These are phyloP conservation scores for Apamea anceps DNA, from an alignment of 2,888 invertebrate genomes.

Conservation along the genomic window DNA sequence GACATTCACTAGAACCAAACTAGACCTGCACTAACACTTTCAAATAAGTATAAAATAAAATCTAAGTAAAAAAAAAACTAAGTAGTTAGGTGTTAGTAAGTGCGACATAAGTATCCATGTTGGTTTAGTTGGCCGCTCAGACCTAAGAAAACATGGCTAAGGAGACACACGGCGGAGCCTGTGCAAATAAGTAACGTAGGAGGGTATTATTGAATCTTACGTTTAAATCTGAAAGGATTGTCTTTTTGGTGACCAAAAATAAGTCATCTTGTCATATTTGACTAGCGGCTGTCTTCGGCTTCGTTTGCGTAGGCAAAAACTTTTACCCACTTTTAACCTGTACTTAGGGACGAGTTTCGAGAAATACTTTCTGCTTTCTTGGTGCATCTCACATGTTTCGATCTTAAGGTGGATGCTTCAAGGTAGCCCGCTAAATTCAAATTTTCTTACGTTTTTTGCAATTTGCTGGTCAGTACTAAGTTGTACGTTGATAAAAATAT, in stretches of 20 bases:
- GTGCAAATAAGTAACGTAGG: slow-evolving; percentile 59
- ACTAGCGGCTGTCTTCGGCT: background rate
- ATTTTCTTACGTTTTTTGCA: too few species aligned
- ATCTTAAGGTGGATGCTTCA: too few species aligned
- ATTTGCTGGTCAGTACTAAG: too few species aligned
- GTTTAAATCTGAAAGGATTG: background rate
- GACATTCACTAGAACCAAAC: background rate
- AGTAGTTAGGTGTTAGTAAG: slow-evolving; percentile 39
- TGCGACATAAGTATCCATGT: slow-evolving; percentile 58
- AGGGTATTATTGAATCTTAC: slow-evolving; percentile 23
- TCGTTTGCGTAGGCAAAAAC: background rate
- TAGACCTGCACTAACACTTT: background rate
- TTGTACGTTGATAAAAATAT: too few species aligned
- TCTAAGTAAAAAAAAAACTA: slow-evolving; percentile 35
- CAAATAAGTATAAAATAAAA: slow-evolving; percentile 48
- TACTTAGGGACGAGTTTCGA: background rate
- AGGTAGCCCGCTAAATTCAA: too few species aligned
- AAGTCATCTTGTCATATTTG: background rate
- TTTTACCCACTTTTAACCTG: background rate
- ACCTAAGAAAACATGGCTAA: slow-evolving; percentile 73
- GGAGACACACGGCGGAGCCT: slow-evolving; percentile 65
- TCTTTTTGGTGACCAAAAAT: background rate
- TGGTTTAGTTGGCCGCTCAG: slow-evolving; percentile 64
- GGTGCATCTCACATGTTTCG: background rate
- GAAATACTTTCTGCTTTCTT: background rate